Base-by-base conservation (phyloP, 1,140 invertebrate species). In the Drosophila littoralis region DNA sequence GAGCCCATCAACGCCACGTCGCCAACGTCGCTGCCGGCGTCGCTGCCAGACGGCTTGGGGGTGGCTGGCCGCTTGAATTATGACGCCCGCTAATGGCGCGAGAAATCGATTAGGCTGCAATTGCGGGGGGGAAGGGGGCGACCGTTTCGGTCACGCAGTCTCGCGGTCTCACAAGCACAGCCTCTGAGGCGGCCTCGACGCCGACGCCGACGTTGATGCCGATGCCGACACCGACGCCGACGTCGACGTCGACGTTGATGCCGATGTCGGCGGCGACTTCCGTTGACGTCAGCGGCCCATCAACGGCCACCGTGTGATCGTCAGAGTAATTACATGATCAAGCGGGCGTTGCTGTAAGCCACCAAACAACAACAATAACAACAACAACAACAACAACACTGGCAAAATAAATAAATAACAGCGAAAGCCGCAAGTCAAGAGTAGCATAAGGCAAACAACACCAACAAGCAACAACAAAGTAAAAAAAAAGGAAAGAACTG, bases 251-350 rank as follows among this genome's bases (percentile, higher is more conserved):
- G 28, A 4, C 48, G 66, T 32, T 33, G 8, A 7, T 50, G 51
- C 17, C n/a, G n/a, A 36, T 36, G 59, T 35, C 42, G 68, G 7
- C 69, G 63, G 15, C 35, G 48, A 70, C 84, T 86, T 86, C 83
- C 83, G 83, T 86, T 86, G 83, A 86, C 83, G 83, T 86, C 83
- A 86, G 77, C 70, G 63, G 63, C 68, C 77, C 81, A 80, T 73
- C 81, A 76, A 46, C 65, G 66, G 71, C 79, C 73, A 72, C 78
- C 61, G 61, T 38, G 80, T 73, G 83, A 88, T 89, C 84, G 84
- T 80, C 78, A 79, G 78, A 85, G 70, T 78, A 80, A 83, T 88
- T 83, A 83, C 81, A 86, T 83, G 67, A 71, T 76, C 64, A 43
- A 74, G 67, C 70, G 68, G 57, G 48, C 64, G 54, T 33, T 42